phyloP scores from a whole-genome alignment of 2,888 invertebrate genomes.

The Drosophila quinaria region DNA sequence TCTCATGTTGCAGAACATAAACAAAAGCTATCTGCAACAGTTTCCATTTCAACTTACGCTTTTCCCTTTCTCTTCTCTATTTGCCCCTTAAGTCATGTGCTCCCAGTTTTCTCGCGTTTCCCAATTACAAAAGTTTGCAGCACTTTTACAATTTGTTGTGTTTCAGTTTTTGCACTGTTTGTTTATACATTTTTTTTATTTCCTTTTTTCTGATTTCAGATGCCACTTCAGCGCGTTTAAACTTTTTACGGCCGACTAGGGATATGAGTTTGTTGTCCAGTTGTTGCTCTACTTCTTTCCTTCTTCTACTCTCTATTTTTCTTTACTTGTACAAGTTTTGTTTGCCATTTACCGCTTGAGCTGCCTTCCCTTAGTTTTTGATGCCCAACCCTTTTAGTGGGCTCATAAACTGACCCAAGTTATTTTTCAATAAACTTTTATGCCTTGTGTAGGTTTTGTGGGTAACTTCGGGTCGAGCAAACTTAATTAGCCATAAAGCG shows the following conservation, averaged over 20 bases:
- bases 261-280: conserved; percentile 35
- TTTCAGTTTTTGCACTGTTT: conserved; percentile 44
- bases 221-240: conserved; percentile 50
- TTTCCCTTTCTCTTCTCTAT: background rate
- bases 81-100: background rate
- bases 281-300: background rate
- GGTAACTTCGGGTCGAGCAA: background rate
- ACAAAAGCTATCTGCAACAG: conserved; percentile 35
- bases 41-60: conserved; percentile 22
- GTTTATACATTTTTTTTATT: conserved; percentile 21
- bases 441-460: conserved; percentile 4
- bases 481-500: conserved; percentile 32
- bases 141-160: conserved; percentile 48
- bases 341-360: conserved; percentile 26
- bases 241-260: conserved; percentile 62
- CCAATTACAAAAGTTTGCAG: conserved; percentile 54
- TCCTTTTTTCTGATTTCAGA: conserved; percentile 5
- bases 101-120: conserved; percentile 10
- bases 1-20: conserved; percentile 22
- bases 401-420: conserved; percentile 28
- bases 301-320: background rate
- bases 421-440: conserved; percentile 38
- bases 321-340: conserved; percentile 6
- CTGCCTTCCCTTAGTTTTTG: conserved; percentile 9
- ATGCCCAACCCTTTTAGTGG: conserved; percentile 23